These are phyloP conservation scores for Drosophila mojavensis DNA, from an alignment of 1,140 invertebrate genomes.

Conservation along the genomic window DNA sequence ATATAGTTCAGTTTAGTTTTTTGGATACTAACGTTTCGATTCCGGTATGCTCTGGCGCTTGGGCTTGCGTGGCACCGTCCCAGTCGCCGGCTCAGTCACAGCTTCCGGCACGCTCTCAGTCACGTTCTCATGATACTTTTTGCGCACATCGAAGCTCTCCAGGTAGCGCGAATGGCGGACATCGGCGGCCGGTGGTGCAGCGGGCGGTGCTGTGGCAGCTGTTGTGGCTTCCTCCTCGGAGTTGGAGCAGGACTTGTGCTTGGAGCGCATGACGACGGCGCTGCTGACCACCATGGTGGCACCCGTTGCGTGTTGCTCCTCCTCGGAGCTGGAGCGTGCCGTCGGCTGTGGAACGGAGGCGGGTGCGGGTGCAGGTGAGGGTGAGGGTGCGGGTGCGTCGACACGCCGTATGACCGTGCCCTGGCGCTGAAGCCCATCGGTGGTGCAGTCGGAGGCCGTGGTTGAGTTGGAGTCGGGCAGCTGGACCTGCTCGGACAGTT, in stretches of 20 bases:
- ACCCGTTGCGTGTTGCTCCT: constrained; percentile 33
- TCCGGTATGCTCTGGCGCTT: constrained; percentile 71
- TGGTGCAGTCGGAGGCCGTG: constrained; percentile 42
- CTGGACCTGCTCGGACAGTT: constrained; percentile 83
- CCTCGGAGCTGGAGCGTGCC: constrained; percentile 60
- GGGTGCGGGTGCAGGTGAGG: too few species aligned
- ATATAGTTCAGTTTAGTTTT: too few species aligned
- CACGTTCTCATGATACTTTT: constrained; percentile 78
- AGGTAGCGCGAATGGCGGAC: constrained; percentile 76
- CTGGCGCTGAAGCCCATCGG: constrained; percentile 68
- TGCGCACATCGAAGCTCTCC: constrained; percentile 81
- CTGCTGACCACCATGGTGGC: constrained; percentile 8
- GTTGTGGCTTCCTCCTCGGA: constrained; percentile 71
- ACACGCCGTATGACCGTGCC: constrained; percentile 69
- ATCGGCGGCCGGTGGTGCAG: constrained; percentile 50
- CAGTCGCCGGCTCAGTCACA: neutral
- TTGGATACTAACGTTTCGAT: constrained; percentile 48
- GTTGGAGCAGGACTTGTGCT: constrained; percentile 72
- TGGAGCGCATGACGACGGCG: constrained; percentile 52
- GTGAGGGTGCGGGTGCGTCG: constrained; percentile 15
- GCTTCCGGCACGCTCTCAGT: constrained; percentile 16
- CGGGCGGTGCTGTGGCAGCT: constrained; percentile 34
- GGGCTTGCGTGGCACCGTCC: constrained; percentile 60
- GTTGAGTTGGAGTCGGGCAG: constrained; percentile 47
- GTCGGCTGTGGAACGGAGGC: neutral